Base-by-base conservation (phyloP, 2,113 vertebrate species). In the Verasper variegatus region DNA sequence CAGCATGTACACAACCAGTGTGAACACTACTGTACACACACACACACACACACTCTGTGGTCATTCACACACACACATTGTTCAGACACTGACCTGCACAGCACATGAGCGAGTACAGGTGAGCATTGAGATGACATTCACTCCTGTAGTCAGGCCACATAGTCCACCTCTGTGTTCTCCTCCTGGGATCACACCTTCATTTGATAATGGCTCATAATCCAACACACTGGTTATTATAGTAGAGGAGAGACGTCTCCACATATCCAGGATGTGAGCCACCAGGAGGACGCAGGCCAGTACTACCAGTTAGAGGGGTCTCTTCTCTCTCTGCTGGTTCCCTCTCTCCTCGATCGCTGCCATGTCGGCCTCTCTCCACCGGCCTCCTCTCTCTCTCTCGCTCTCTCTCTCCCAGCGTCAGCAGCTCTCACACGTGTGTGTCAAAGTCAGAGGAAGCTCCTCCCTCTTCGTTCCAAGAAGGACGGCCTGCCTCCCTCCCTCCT, bases 71-170 rank as follows among this genome's bases (percentile, higher is more conserved):
- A 21, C 35, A 23, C 14, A 58, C 26, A 55, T 18, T 52, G 45
- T 61, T 55, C 21, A 60, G 60, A 60, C 71, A 98, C 97, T 94
- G 86, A 99, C 98, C 98, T 86, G 97, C 93, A 89, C 98, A 99
- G 93, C 97, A 99, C 98, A 99, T 98, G 90, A 94, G 95, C 71
- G 95, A 95, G 87, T 94, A 95, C 92, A 99, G 94, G 94, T 96
- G 95, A 86, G 95, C 93, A 75, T 96, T 96, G 84, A 98, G 95
- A n/a, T 91, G 84, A 73, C 94, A 76, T 79, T 95, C 93, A 59
- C 93, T 93, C 93, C 93, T 90, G 91, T 92, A 92, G 69, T 92
- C 86, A 0, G 91, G 89, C 95, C 95, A 94, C 95, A 95, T 96
- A 54, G 45, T 73, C 58, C 64, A 9, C 47, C 21, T 47, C 47